Evolutionary conservation across 2,113 vertebrate genomes (phyloP), one percentile per base, ranked within the genome.

Genomic region (Sisor rabdophorus): DNA sequence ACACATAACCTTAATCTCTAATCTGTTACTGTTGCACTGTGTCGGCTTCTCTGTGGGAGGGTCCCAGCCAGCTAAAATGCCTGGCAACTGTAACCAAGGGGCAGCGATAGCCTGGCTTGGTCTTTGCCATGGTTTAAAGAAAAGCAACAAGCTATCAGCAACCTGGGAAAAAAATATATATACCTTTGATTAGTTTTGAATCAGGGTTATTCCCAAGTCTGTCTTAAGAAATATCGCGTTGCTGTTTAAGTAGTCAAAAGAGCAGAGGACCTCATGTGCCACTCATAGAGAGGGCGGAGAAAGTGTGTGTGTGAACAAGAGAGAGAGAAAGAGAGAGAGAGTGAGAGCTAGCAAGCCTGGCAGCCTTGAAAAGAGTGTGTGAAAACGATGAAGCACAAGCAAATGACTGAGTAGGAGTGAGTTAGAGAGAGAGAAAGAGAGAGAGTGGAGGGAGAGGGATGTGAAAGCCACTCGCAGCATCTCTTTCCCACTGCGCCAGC

Each of bases 1-100:
- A 53, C 60, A 56, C 0, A 65, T 13, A 63, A 63, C 48, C 32
- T 28, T 59, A 82, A 88, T 88, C 84, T 87, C 80, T 86, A 79
- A 81, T 81, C 79, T 82, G 69, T 75, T 77, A 24, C 88, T 82
- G 87, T 92, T 92, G 87, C 79, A 89, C 87, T 92, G 91, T 87
- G 87, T 92, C 87, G 78, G 85, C 82, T 87, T 84, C 85, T 86
- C 79, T 86, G 88, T 91, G 86, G 85, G 86, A 90, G 88, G 89
- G 89, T 92, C 87, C 90, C 86, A 86, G 89, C 90, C 88, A 84
- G 83, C 85, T 65, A 40, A 84, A 88, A 89, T 90, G 91, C 91
- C 84, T 91, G 92, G 92, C 91, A 92, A 95, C 94, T 91, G 92
- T 95, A 93, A 92, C 93, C 87, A 93, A 92, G 91, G 89, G 92